Conservation (phyloP, 1,140 invertebrate species). For the Heliconius eleuchia region DNA sequence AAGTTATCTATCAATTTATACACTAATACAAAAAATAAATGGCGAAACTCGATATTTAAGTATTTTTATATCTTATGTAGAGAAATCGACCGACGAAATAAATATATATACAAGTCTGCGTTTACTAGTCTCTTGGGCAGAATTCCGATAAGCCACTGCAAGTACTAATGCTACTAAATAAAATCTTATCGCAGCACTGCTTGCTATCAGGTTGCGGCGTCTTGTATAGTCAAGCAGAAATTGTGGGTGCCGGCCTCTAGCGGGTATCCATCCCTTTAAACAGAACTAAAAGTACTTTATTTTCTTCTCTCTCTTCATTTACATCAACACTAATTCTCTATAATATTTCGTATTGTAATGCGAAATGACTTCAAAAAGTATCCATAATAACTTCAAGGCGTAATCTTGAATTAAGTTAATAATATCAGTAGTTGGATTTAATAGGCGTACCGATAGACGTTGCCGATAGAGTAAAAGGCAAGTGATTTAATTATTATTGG, state of each 20-base stretch:
- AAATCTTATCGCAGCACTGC: constrained; percentile 62
- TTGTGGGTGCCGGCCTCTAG: constrained; percentile 38
- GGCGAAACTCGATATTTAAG: neutral
- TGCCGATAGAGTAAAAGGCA: constrained; percentile 43
- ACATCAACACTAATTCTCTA: constrained; percentile 16
- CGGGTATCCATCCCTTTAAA: constrained; percentile 33
- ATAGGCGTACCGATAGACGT: constrained; percentile 50
- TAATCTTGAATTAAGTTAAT: constrained; percentile 55
- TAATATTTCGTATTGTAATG: neutral
- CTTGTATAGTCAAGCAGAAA: constrained; percentile 45
- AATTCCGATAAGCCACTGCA: constrained; percentile 54
- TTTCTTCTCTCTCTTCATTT: neutral
- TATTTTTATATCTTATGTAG: neutral
- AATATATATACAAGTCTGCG: constrained; percentile 12
- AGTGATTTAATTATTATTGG: constrained; percentile 59
- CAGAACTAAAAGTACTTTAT: constrained; percentile 37
- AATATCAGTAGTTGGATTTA: constrained; percentile 58
- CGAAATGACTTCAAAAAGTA: constrained; percentile 38
- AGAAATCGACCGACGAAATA: neutral
- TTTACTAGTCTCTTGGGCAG: constrained; percentile 8
- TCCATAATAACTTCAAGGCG: constrained; percentile 47
- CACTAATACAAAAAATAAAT: neutral
- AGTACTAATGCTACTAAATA: constrained; percentile 68
- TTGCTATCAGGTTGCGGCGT: constrained; percentile 52
- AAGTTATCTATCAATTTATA: neutral